Base-by-base conservation (phyloP, 2,797 vertebrate genomes). In the Argentina silus region DNA sequence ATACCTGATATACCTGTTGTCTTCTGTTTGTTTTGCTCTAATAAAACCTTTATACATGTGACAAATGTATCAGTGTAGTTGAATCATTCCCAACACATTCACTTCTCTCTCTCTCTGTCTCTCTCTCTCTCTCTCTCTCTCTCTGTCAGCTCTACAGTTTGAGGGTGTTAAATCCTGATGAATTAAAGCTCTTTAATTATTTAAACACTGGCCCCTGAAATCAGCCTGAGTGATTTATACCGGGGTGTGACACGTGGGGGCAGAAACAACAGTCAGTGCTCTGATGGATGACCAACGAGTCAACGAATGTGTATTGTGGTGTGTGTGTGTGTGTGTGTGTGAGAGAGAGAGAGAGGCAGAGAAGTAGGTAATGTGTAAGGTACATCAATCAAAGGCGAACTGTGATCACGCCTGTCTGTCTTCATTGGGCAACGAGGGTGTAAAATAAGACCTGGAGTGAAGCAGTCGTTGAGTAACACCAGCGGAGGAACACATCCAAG, bases 111-210 rank as follows among this genome's bases (percentile, higher is more conserved):
- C 48, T 67, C 73, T 72, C 48, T 77, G 42, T 48, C 64, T 9
- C 12, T 51, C 72, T 69, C 17, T 64, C 60, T 45, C 68, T 2
- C 23, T 23, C 75, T 83, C 62, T 81, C 78, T 81, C 27, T 60
- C 14, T 73, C 59, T 90, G 86, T 91, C 87, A 89, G 79, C 78
- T 83, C 77, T 87, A 53, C 86, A 91, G 90, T 88, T 86, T 77
- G 74, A 76, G 76, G 87, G 85, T 85, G 83, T 80, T 91, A 91
- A 93, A 92, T 92, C 90, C 89, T 91, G 92, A 93, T 91, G 89
- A 92, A 93, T 93, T 93, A 93, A 93, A 92, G 88, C 88, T 90
- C 83, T 94, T 93, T 92, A 93, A 93, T 94, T 93, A 93, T 93
- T 92, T 93, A 93, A 93, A 93, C 88, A 89, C 83, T 89, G 82